Percentiles rank a stretch among this genome's conserved stretches.
These are phyloP conservation scores for Oceanites oceanicus DNA, from an alignment of 2,113 vertebrate species.

Conservation along the genomic window DNA sequence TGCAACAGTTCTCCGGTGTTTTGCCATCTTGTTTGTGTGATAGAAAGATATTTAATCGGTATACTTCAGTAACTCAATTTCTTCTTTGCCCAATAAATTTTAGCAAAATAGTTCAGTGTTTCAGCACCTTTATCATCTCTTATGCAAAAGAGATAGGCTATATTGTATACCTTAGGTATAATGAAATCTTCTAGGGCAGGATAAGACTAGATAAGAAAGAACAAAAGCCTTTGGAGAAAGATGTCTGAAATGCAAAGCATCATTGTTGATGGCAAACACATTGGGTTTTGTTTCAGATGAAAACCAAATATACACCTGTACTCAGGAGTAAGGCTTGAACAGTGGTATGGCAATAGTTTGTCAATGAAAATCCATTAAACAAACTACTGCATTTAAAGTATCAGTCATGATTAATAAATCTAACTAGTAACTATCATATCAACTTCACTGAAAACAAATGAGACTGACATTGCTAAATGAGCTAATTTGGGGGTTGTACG, in stretches of 20 bases:
- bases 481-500: not conserved
- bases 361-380: constrained; percentile 27
- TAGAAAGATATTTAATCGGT: not conserved
- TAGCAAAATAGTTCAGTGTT: not conserved
- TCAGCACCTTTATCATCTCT: not conserved
- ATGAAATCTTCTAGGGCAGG: not conserved
- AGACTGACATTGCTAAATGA: not conserved
- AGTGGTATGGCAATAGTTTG: not conserved
- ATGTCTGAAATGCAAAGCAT: not conserved
- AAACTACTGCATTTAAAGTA: constrained; percentile 40
- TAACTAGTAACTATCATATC: not conserved
- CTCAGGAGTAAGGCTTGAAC: not conserved
- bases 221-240: not conserved
- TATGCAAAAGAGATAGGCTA: not conserved
- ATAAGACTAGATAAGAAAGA: not conserved
- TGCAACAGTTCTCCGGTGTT: not conserved
- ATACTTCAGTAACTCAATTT: not conserved
- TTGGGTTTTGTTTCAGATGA: not conserved
- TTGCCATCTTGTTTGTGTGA: no score
- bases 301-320: not conserved
- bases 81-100: not conserved
- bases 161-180: not conserved
- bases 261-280: not conserved
- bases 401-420: not conserved
- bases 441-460: not conserved